Conservation (phyloP, 2,888 invertebrate species). For the Nephrotoma appendiculata region DNA sequence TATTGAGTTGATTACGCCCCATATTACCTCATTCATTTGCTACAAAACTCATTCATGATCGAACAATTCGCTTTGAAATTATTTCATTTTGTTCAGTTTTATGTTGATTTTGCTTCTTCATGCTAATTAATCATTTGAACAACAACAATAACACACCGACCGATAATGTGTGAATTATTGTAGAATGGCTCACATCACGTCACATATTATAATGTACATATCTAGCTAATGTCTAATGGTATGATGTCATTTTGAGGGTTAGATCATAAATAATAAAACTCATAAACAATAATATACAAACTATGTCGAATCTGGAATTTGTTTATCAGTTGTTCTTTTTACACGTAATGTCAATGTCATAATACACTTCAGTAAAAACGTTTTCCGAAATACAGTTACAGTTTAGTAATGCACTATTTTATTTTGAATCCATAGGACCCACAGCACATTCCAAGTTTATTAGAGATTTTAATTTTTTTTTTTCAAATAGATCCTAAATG, state of each 20-base stretch:
- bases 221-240: background rate
- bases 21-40: background rate
- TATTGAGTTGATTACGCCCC: background rate
- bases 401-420: too few species aligned
- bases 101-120: background rate
- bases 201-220: background rate
- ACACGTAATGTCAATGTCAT: too few species aligned
- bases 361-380: too few species aligned
- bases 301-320: background rate
- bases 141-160: background rate
- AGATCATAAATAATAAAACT: background rate
- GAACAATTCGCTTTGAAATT: background rate
- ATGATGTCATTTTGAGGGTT: background rate
- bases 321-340: background rate
- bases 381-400: too few species aligned
- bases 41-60: background rate
- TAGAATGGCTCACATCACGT: background rate
- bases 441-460: too few species aligned
- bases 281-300: background rate
- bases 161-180: background rate
- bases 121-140: background rate
- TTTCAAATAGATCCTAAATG: too few species aligned
- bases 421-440: too few species aligned
- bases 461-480: too few species aligned
- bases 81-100: background rate